These are phyloP conservation scores for Troglohyphantes excavatus DNA, from an alignment of 2,888 invertebrate genomes.

Conservation along the genomic window DNA sequence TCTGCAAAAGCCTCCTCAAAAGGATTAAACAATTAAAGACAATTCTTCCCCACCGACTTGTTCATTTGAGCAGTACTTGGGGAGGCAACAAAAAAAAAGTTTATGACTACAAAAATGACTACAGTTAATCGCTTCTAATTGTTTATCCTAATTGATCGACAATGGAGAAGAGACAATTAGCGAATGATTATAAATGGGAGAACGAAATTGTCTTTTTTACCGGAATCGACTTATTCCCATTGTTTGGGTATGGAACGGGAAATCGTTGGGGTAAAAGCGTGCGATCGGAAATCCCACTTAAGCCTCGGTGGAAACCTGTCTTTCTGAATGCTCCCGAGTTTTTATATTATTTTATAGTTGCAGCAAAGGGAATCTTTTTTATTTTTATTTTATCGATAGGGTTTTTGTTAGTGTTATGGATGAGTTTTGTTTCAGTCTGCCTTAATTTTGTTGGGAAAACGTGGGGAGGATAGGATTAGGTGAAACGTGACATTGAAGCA, in stretches of 20 bases:
- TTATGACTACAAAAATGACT: slow-evolving; percentile 24
- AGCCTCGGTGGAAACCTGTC: slow-evolving; percentile 40
- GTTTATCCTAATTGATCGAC: slow-evolving; percentile 59
- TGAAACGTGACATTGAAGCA: neutral
- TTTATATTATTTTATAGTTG: no score
- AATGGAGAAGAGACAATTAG: slow-evolving; percentile 52
- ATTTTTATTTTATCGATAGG: no score
- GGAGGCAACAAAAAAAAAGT: slow-evolving; percentile 8
- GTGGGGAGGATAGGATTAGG: neutral
- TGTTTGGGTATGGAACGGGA: neutral
- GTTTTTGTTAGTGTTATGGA: no score
- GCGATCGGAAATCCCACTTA: slow-evolving; percentile 57
- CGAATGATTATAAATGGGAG: slow-evolving; percentile 61
- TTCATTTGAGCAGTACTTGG: neutral
- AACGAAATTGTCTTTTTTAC: slow-evolving; percentile 43
- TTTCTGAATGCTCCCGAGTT: neutral
- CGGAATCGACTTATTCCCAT: neutral
- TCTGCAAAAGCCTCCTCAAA: slow-evolving; percentile 29
- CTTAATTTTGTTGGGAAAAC: no score
- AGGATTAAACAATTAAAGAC: slow-evolving; percentile 45
- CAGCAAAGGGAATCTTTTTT: no score
- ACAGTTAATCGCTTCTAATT: slow-evolving; percentile 55
- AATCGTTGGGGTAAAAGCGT: slow-evolving; percentile 42
- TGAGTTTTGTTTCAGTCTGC: no score
- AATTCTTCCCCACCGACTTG: slow-evolving; percentile 5